Evolutionary conservation across 2,888 invertebrate genomes (phyloP), one percentile per base, ranked within the genome.

Genomic region (Drosophila flavopinicola): DNA sequence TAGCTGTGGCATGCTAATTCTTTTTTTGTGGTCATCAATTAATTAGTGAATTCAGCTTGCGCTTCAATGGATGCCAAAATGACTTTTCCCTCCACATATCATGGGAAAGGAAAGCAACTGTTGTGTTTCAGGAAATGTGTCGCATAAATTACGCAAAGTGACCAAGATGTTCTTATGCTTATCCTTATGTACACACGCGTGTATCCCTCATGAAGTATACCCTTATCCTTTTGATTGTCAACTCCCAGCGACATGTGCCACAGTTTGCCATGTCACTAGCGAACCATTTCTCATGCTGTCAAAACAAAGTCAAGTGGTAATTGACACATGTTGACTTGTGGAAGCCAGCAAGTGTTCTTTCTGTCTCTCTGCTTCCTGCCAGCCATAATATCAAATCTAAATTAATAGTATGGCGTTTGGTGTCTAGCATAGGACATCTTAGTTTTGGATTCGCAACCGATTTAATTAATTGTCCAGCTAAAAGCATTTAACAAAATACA

Each of bases 281-380:
- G 78, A 73, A 60, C 59, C 63, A 75, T 84, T 80, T 65, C 77
- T 75, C 78, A 69, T 56, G 66, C 56, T 85, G 72, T 71, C 77
- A 79, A 71, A 85, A 70, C 67, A 80, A 73, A 77, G 73, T 70
- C 78, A 80, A 77, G 64, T 63, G 54, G 66, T 80, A 84, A 84
- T 86, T 84, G 83, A 80, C 85, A 80, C 74, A 75, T 78, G 82
- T 75, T 80, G 73, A 75, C 73, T 71, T 48, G 42, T 33, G 33
- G 48, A 57, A 45, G 54, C 65, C 60, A 53, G 47, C 37, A 53
- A 65, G 48, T 53, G 41, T 49, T 42, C 13, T 56, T 39, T 33
- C 9, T 33, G 11, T 7, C 20, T 20, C 20, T 20, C 20, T 4
- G 33, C 5, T 35, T 32, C 25, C 24, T 23, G 20, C 32, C 25